Evolutionary conservation across 2,888 invertebrate genomes (phyloP), one percentile per base, ranked within the genome.

Genomic region (Griposia aprilina): DNA sequence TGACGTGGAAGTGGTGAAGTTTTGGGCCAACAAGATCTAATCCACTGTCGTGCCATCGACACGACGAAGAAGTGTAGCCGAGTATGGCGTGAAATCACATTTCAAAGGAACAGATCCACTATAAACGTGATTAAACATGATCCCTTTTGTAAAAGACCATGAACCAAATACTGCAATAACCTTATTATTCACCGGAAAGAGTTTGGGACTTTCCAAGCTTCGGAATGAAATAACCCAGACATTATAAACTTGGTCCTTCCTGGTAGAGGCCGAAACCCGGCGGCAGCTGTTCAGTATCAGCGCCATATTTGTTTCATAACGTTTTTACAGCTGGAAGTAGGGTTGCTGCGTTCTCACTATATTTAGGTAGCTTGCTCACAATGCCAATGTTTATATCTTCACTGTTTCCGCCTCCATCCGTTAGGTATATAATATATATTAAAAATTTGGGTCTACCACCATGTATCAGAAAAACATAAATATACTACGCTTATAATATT

Each of bases 221-320:
- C 41, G 10, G 11, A 55, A 41, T 48, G n/a, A 67, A 76, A 70
- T 67, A 76, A 66, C 4, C 48, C 81, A 70, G 55, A 70, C 81
- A 52, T 62, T 45, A 15, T n/a, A 50, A 50, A 67, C 26, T 11
- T 8, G 20, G 30, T 62, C 62, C n/a, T 57, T 70, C 76, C 50
- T 60, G 15, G 7, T 15, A 15, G 20, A 55, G 41, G 26, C 36
- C 41, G 60, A 15, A 17, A 26, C 55, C 26, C 60, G 26, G 7
- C 60, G 26, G 7, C 76, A 76, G 81, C 60, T 81, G 81, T 67
- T 76, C 30, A 36, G 15, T 57, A 50, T 82, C 71, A 57, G 50
- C 81, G 52, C 76, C 82, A 71, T 82, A 26, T 71, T 81, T 52
- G 67, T 81, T 82, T 68, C n/a, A 41, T 76, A 41, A 55, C n/a